These are phyloP conservation scores for Oreotrochilus melanogaster DNA, from an alignment of 2,113 vertebrate species.

Conservation along the genomic window DNA sequence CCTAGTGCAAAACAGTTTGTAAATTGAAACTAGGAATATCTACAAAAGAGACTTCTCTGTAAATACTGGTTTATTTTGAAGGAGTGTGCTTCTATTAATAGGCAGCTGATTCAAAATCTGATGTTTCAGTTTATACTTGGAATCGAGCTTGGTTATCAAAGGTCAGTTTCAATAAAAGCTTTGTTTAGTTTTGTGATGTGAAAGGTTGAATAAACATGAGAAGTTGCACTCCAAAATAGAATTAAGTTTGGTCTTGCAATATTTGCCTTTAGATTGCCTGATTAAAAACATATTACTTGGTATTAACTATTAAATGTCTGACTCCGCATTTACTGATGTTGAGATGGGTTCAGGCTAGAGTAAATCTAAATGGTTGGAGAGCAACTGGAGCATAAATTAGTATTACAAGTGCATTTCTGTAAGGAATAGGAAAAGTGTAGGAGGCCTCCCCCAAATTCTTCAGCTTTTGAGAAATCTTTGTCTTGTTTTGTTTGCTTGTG, in stretches of 20 bases:
- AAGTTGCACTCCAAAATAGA: not conserved
- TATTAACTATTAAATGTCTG: not conserved
- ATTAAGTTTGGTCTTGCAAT: not conserved
- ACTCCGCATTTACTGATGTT: not conserved
- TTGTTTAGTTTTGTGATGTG: slow-evolving; percentile 1
- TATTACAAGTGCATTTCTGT: not conserved
- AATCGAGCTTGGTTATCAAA: not conserved
- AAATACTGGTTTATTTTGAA: not conserved
- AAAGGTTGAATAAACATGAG: not conserved
- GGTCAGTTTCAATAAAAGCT: not conserved
- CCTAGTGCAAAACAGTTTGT: slow-evolving; percentile 36
- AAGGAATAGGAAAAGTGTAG: not conserved
- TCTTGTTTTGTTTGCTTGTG: not conserved
- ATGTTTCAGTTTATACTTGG: slow-evolving; percentile 8
- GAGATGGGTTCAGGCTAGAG: not conserved
- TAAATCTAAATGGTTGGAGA: not conserved
- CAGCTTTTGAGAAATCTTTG: not conserved
- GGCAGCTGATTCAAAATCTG: slow-evolving; percentile 7
- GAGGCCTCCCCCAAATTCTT: not conserved
- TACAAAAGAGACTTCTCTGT: slow-evolving; percentile 5
- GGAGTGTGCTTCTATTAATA: not conserved
- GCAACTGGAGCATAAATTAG: not conserved
- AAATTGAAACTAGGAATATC: slow-evolving; percentile 14
- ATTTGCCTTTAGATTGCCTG: not conserved
- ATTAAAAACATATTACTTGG: not conserved